Base-by-base conservation (phyloP, 2,113 vertebrate species). In the Vidua chalybeata region DNA sequence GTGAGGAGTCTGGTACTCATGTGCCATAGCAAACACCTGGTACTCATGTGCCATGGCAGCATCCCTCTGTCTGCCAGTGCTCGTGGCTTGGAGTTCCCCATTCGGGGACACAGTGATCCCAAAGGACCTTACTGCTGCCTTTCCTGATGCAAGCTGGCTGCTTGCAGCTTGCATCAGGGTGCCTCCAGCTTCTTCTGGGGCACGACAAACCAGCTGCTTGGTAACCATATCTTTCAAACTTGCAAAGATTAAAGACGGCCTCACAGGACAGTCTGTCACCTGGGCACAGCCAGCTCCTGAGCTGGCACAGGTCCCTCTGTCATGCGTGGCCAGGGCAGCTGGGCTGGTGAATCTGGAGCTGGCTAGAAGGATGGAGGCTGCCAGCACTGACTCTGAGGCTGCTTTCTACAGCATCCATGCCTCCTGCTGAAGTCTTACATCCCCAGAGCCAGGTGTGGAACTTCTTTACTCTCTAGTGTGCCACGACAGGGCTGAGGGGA, bases 1-100 rank as follows among this genome's bases (percentile, higher is more conserved):
- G 26, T 9, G 11, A 86, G 46, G 46, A 45, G 8, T 37, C n/a
- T 55, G 31, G 15, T 59, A 26, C 46, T 54, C 41, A 1, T 0
- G 0, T 46, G 31, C 68, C 19, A 10, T 1, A 55, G 48, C 55
- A 85, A 72, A 72, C 7, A 8, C 11, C n/a, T 55, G 31, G 15
- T 59, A 26, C 46, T 54, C 41, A 1, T 0, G 0, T 46, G 31
- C 68, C 19, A 10, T 1, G 5, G 0, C 27, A 86, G 68, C 59
- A 58, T 71, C 27, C 27, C 27, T 73, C 33, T 6, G 0, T 45
- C 35, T 63, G 79, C 58, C 12, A 11, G 18, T 0, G 0, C 73
- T 80, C 0, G 2, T 37, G 33, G 28, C 61, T 37, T 58, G 52
- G 30, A 69, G 55, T 39, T 59, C 19, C 33, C 13, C 2, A 2